phyloP scores from a whole-genome alignment of 2,113 vertebrate genomes.

The Hiodon alosoides region DNA sequence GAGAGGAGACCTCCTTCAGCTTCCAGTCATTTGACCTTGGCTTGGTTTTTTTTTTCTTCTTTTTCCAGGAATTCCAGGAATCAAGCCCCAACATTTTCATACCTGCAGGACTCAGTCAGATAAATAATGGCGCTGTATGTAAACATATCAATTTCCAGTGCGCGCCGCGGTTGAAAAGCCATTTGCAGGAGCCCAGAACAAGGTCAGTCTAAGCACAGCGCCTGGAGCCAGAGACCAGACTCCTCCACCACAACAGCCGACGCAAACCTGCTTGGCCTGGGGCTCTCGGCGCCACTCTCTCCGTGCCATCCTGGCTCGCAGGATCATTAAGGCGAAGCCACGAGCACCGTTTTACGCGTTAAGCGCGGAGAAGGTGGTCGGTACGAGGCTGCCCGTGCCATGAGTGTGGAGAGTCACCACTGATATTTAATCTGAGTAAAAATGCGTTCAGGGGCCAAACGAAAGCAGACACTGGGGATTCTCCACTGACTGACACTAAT shows the following conservation, averaged over 20 bases:
- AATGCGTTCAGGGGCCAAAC: neutral
- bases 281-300: slow-evolving; percentile 33
- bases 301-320: slow-evolving; percentile 25
- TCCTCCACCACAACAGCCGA: slow-evolving; percentile 23
- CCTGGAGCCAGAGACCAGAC: slow-evolving; percentile 34
- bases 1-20: slow-evolving; percentile 7
- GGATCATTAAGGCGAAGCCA: slow-evolving; percentile 43
- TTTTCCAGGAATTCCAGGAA: slow-evolving; percentile 23
- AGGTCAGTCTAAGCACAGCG: slow-evolving; percentile 38
- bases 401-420: neutral
- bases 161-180: slow-evolving; percentile 27
- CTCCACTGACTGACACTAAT: slow-evolving; percentile 8
- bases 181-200: slow-evolving; percentile 41
- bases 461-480: neutral
- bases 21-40: slow-evolving; percentile 28
- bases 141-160: slow-evolving; percentile 44
- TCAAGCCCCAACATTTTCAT: slow-evolving; percentile 35
- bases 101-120: slow-evolving; percentile 34
- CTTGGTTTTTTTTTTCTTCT: slow-evolving; percentile 16
- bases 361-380: slow-evolving; percentile 18
- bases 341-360: slow-evolving; percentile 37
- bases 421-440: slow-evolving; percentile 19
- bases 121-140: slow-evolving; percentile 37
- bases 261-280: slow-evolving; percentile 32
- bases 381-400: slow-evolving; percentile 15